Percentiles rank a stretch among this genome's conserved stretches.
These are phyloP conservation scores for Macrosoma leucophasiata DNA, from an alignment of 2,888 invertebrate species.

Conservation along the genomic window DNA sequence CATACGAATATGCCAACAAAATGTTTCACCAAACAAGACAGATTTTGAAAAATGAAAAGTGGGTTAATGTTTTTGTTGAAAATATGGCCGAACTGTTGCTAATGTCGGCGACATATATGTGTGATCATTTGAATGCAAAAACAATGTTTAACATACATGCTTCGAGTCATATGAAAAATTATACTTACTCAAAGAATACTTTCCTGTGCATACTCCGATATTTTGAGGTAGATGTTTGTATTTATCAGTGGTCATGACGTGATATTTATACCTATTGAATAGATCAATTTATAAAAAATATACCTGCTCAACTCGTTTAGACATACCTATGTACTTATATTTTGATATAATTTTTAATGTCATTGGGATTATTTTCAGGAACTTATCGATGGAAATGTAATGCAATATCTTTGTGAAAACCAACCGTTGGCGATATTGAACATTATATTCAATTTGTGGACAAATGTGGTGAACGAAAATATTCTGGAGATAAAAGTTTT, in stretches of 20 bases:
- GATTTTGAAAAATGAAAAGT: slow-evolving; percentile 46
- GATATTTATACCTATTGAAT: not conserved
- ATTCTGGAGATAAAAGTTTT: slow-evolving; percentile 70
- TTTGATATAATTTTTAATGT: not conserved
- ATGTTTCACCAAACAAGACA: slow-evolving; percentile 48
- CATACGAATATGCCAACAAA: slow-evolving; percentile 37
- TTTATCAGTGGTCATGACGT: slow-evolving; percentile 2
- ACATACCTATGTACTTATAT: not conserved
- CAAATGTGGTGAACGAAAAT: slow-evolving; percentile 57
- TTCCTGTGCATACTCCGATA: slow-evolving; percentile 57
- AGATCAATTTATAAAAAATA: too few species aligned
- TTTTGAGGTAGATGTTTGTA: slow-evolving; percentile 51
- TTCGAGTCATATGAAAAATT: slow-evolving; percentile 44
- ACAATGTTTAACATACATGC: slow-evolving; percentile 39
- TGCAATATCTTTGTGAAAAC: slow-evolving; percentile 56
- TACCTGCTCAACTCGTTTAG: not conserved
- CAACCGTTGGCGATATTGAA: slow-evolving; percentile 70
- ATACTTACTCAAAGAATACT: slow-evolving; percentile 51
- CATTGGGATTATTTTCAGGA: slow-evolving; percentile 46
- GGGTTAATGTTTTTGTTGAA: slow-evolving; percentile 54
- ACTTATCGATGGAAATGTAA: slow-evolving; percentile 44
- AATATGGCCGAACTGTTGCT: slow-evolving; percentile 56
- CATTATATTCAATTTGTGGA: slow-evolving; percentile 66
- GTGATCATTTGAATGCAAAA: slow-evolving; percentile 47
- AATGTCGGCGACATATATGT: slow-evolving; percentile 42